Evolutionary conservation across 2,888 invertebrate genomes (phyloP).

Genomic region (Pseudoips prasinana): DNA sequence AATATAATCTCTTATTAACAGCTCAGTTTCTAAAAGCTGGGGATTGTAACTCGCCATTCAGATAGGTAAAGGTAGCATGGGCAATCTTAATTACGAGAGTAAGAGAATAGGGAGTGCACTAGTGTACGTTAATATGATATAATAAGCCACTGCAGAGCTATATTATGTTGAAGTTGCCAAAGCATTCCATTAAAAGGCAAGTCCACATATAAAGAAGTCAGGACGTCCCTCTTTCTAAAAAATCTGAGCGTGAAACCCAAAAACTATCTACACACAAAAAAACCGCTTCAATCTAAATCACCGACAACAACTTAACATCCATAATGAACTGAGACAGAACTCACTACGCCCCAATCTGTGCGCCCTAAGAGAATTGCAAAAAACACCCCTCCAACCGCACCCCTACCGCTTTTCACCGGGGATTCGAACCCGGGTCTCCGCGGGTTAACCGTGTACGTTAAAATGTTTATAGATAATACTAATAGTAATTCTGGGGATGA

Average conservation of each 20-base stretch:
- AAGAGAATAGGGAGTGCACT: too few relatives aligned
- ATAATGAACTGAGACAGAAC: constrained; percentile 65
- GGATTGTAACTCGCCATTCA: too few relatives aligned
- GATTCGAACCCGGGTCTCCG: constrained; percentile 71
- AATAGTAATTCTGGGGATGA: constrained; percentile 69
- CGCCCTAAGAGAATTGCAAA: constrained; percentile 63
- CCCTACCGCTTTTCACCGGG: constrained; percentile 66
- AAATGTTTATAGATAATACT: constrained; percentile 81
- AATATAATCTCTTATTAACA: too few relatives aligned
- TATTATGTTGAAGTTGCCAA: too few relatives aligned
- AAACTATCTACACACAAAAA: constrained; percentile 26
- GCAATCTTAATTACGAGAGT: too few relatives aligned
- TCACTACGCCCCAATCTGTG: constrained; percentile 65
- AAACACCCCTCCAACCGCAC: constrained; percentile 57
- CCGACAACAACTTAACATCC: constrained; percentile 61
- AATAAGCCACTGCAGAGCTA: too few relatives aligned
- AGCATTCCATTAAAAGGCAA: too few relatives aligned
- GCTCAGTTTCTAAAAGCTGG: too few relatives aligned
- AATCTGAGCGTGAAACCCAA: constrained; percentile 3
- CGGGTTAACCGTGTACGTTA: constrained; percentile 78
- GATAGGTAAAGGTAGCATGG: too few relatives aligned
- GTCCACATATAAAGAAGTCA: too few relatives aligned
- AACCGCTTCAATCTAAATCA: constrained; percentile 46
- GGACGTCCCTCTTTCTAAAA: constrained; percentile 1
- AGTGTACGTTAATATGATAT: too few relatives aligned